Evolutionary conservation across 1,140 invertebrate genomes (phyloP).

Genomic region (Hydropsyche tenuis): DNA sequence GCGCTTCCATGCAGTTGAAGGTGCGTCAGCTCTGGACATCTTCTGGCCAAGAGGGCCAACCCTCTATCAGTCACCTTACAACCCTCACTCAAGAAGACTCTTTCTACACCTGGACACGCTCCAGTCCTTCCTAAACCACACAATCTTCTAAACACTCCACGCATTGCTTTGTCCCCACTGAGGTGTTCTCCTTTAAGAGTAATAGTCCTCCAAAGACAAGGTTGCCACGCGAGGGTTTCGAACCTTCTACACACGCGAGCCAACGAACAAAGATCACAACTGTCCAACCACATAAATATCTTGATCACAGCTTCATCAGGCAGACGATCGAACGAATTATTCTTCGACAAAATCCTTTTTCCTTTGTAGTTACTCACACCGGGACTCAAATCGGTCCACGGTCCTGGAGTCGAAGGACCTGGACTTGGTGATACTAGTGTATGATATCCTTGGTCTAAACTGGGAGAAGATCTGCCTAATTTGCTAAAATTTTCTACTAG

Average conservation of each 20-base stretch:
- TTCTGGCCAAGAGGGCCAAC: constrained; percentile 69
- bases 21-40: constrained; percentile 76
- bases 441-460: constrained; percentile 73
- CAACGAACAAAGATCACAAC: constrained; percentile 74
- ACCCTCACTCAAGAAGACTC: constrained; percentile 75
- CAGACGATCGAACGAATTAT: constrained; percentile 62
- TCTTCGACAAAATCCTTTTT: constrained; percentile 50
- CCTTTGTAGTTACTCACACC: constrained; percentile 46
- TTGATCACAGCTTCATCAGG: constrained; percentile 65
- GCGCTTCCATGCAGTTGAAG: constrained; percentile 74
- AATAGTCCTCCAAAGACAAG: constrained; percentile 76
- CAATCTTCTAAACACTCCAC: constrained; percentile 68
- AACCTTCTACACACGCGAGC: constrained; percentile 79
- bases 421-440: constrained; percentile 68
- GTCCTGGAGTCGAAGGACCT: constrained; percentile 53
- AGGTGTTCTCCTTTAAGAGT: constrained; percentile 69
- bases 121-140: constrained; percentile 65
- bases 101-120: constrained; percentile 68
- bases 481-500: constrained; percentile 57
- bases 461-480: constrained; percentile 62
- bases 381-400: constrained; percentile 52
- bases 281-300: constrained; percentile 78
- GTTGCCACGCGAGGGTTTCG: constrained; percentile 81
- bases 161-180: constrained; percentile 73
- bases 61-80: constrained; percentile 78